Base-by-base conservation (phyloP, 2,113 vertebrate species). In the Triplophysa rosa region DNA sequence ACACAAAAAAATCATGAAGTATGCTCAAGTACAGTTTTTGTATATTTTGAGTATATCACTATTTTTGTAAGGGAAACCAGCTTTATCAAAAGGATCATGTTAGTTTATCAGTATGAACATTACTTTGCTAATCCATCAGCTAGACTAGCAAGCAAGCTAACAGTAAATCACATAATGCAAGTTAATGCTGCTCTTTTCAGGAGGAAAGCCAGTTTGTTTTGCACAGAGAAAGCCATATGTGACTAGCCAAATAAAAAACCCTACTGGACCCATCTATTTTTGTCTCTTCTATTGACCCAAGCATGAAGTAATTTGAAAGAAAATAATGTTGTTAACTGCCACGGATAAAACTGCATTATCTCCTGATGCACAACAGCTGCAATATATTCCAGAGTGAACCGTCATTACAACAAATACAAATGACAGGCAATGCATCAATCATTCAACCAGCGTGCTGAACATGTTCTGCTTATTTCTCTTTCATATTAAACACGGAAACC, bases 381-480 rank as follows among this genome's bases (percentile, higher is more conserved):
- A 37, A 65, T 65, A 37, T 76, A 76, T 65, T 64, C 61, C 19
- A 37, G 17, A 40, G 8, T 9, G 42, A 64, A 37, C 40, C 17
- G 16, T 52, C 42, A 52, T 42, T 64, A 19, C 23, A 64, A 49
- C 49, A 75, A 49, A 52, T 17, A 17, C 26, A 29, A 64, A 76
- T 62, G 73, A 76, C 61, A 76, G 24, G 61, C 42, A 52, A 76
- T 65, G 42, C 45, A 76, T 76, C 73, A 76, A 64, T 76, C 73
- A 76, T 76, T 76, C 62, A 76, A 65, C 52, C 23, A 63, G 1
- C n/a, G n/a, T 58, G 54, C n/a, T 8, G 19, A 21, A 58, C 19
- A 8, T 58, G 54, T 58, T 45, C 10, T n/a, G 26, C 73, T 42
- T 54, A 33, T 24, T 64, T 54, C 45, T 65, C 26, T 37, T 65